Base-by-base conservation (phyloP, 2,888 invertebrate genomes). In the Tinea semifulvella region DNA sequence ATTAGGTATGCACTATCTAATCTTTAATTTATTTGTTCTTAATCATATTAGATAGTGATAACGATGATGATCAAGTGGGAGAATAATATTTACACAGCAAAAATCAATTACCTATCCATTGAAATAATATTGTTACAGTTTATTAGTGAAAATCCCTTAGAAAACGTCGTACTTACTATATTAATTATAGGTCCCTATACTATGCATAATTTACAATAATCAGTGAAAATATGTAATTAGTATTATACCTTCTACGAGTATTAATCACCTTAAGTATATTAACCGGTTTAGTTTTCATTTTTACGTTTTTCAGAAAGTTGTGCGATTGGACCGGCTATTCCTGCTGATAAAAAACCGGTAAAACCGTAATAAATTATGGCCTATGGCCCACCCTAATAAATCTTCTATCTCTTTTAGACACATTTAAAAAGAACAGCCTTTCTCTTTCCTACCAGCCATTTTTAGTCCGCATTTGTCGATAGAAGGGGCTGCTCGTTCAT, bases 391-490 rank as follows among this genome's bases (percentile, higher is more conserved):
- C 64, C 56, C 62, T 64, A 58, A 50, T 46, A 48, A 47, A 44
- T 50, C 43, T 43, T 49, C 52, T 53, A 38, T 69, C 66, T 61
- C 60, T 57, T 50, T 71, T 56, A n/a, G n/a, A 26, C 50, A 49
- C 67, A 13, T 46, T 38, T 42, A 11, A 46, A 40, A 49, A 14
- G 28, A 28, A 26, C 44, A 19, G 43, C 17, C 10, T 16, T 44
- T 47, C 49, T 51, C 53, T 48, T 44, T 66, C 60, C 63, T 58
- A 50, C 62, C 63, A 53, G 51, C 52, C 56, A 54, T 48, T 55
- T 60, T 64, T 71, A 76, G 73, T 77, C 63, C 60, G 49, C 61
- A 65, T 60, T 65, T 74, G 71, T 64, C 74, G 63, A 59, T 66
- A 53, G 55, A 45, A 55, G 59, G 56, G 60, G 18, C 17, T 3